Conservation (phyloP, 2,888 invertebrate genomes). For the Drosophila siamana region DNA sequence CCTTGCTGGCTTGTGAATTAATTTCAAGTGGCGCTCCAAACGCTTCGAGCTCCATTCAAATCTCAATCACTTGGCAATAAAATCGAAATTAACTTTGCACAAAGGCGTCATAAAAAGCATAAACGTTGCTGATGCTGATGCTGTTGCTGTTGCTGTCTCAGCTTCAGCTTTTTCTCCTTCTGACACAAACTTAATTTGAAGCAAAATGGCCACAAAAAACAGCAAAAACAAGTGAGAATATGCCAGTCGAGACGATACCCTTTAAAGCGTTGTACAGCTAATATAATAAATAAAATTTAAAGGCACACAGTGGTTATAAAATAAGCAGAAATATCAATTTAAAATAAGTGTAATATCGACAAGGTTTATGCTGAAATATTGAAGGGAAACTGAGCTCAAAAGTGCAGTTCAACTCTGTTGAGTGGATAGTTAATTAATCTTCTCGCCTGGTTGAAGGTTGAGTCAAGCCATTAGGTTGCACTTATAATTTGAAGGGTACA, state of each 20-base stretch:
- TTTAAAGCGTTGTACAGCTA: neutral
- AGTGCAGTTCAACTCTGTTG: too few relatives aligned
- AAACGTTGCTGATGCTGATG: slow-evolving; percentile 36
- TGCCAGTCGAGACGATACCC: slow-evolving; percentile 6
- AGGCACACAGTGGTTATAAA: neutral
- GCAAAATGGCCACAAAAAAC: slow-evolving; percentile 54
- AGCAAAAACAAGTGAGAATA: neutral
- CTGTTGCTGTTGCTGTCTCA: slow-evolving; percentile 8
- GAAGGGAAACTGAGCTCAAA: rapidly evolving
- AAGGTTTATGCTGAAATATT: neutral
- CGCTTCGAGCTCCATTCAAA: slow-evolving; percentile 62
- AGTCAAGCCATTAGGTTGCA: neutral
- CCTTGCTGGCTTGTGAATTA: slow-evolving; percentile 37
- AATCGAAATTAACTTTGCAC: slow-evolving; percentile 81
- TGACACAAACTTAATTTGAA: slow-evolving; percentile 77
- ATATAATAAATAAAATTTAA: neutral
- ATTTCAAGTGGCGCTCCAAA: slow-evolving; percentile 42
- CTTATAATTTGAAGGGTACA: slow-evolving; percentile 18
- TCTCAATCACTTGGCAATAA: slow-evolving; percentile 81
- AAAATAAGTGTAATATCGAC: neutral
- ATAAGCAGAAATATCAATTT: neutral
- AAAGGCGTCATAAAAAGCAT: slow-evolving; percentile 69
- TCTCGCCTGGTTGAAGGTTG: neutral
- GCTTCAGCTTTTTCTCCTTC: slow-evolving; percentile 22
- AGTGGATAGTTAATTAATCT: neutral